Base-by-base conservation (phyloP, 1,140 invertebrate species). In the Solenopsis fugax region DNA sequence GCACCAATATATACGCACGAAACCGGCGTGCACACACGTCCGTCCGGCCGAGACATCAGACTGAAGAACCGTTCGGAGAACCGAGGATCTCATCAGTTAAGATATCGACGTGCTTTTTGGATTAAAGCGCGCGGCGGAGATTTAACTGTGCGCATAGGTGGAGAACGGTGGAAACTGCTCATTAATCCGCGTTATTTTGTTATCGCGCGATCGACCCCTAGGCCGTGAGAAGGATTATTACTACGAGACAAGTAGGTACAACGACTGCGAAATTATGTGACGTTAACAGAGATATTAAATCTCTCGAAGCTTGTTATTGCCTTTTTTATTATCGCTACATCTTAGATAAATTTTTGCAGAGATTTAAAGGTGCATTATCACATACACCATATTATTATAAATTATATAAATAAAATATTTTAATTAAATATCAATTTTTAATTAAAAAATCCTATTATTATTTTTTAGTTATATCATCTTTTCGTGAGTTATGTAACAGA, bases 61-160 rank as follows among this genome's bases (percentile, higher is more conserved):
- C 76, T 75, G 78, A 77, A 85, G 65, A 73, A 52, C 62, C 48
- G 87, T 88, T 87, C 86, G 88, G 54, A 65, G 87, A 91, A 78
- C 13, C 58, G 71, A 82, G 78, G 67, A 85, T 91, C 89, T 82
- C 89, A 75, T 90, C 89, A 64, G 56, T 60, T 65, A 58, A 82
- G 80, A 82, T 82, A 82, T 73, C 80, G 67, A 73, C 54, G 80
- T 71, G 16, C 80, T 37, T 75, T 84, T 75, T 34, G 56, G 69
- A 84, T 84, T 73, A 71, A 71, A 56, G 65, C 13, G 64, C 10
- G 16, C 48, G 78, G 13, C 18, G 21, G 21, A 45, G 78, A 34
- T 71, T 64, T 77, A 69, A 48, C 58, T 37, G 37, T 45, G 62
- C 34, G 48, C 48, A 67, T n/a, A 24, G 67, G 54, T 72, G 52